phyloP scores from a whole-genome alignment of 2,113 vertebrate species.

The Pitta sordida region DNA sequence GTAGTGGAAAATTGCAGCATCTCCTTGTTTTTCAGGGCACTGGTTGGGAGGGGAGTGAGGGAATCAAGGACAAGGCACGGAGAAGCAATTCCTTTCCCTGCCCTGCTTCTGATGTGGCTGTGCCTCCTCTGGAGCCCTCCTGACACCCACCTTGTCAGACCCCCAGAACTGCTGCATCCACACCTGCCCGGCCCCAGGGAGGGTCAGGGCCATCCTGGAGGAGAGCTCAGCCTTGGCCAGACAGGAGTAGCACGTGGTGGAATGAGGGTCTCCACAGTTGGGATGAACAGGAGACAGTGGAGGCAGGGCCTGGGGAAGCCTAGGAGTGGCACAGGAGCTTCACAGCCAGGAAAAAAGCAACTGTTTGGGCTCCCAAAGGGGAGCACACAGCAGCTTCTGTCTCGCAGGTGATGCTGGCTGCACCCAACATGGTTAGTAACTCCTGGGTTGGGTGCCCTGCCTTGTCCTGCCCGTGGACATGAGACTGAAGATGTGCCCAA shows the following conservation, averaged over 20 bases:
- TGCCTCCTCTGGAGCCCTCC: not conserved
- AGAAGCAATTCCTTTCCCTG: not conserved
- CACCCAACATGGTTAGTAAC: not conserved
- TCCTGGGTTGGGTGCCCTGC: not conserved
- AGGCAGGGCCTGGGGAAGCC: not conserved
- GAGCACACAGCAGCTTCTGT: not conserved
- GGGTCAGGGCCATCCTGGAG: not conserved
- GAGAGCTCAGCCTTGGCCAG: not conserved
- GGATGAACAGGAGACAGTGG: not conserved
- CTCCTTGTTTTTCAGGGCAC: not conserved
- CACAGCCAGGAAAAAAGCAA: not conserved
- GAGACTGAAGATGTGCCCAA: accelerated
- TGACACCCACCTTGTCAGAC: not conserved
- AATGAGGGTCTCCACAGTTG: not conserved
- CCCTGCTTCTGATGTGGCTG: not conserved
- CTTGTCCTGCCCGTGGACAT: not conserved
- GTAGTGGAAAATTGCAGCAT: not conserved
- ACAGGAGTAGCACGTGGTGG: not conserved
- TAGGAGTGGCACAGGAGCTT: not conserved
- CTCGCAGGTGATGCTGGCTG: not conserved
- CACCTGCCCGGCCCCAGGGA: not conserved
- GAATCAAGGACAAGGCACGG: not conserved
- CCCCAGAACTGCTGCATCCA: not conserved
- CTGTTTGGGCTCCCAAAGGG: not conserved
- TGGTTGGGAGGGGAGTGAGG: not conserved